Evolutionary conservation across 2,888 invertebrate species (phyloP).

Genomic region (Chrysolina americana): DNA sequence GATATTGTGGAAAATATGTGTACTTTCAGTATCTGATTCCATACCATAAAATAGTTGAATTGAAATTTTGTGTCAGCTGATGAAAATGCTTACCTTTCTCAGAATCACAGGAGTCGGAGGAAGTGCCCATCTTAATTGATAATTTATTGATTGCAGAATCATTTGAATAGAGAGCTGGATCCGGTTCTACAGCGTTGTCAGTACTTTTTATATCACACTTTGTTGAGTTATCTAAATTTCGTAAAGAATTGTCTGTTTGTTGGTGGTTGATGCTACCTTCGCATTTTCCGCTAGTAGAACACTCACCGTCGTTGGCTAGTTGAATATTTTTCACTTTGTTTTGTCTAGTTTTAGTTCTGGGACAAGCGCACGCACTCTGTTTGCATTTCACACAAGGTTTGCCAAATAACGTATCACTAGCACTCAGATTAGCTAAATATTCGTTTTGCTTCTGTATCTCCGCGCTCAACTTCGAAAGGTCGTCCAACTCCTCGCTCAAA

Average conservation of each 20-base stretch:
- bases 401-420: conserved; percentile 66
- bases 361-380: conserved; percentile 67
- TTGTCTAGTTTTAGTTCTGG: conserved; percentile 50
- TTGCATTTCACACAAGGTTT: conserved; percentile 69
- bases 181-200: conserved; percentile 34
- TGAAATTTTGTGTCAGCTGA: too few relatives aligned
- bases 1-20: too few relatives aligned
- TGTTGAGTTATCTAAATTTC: conserved; percentile 45
- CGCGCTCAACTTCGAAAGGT: conserved; percentile 73
- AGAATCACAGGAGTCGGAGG: conserved; percentile 67
- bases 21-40: too few relatives aligned
- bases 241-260: conserved; percentile 51
- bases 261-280: conserved; percentile 48
- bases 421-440: conserved; percentile 73
- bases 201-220: conserved; percentile 46
- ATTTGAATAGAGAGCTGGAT: conserved; percentile 57
- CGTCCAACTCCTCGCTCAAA: conserved; percentile 74
- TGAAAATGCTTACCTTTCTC: conserved; percentile 60
- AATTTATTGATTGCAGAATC: conserved; percentile 52
- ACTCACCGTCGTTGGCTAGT: conserved; percentile 44
- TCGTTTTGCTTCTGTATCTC: conserved; percentile 75
- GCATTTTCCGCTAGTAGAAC: conserved; percentile 45
- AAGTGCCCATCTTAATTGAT: conserved; percentile 59
- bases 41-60: too few relatives aligned
- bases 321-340: conserved; percentile 43